Evolutionary conservation across 2,888 invertebrate species (phyloP), one percentile per base, ranked within the genome.

Genomic region (Gastracanthus pulcherrimus): DNA sequence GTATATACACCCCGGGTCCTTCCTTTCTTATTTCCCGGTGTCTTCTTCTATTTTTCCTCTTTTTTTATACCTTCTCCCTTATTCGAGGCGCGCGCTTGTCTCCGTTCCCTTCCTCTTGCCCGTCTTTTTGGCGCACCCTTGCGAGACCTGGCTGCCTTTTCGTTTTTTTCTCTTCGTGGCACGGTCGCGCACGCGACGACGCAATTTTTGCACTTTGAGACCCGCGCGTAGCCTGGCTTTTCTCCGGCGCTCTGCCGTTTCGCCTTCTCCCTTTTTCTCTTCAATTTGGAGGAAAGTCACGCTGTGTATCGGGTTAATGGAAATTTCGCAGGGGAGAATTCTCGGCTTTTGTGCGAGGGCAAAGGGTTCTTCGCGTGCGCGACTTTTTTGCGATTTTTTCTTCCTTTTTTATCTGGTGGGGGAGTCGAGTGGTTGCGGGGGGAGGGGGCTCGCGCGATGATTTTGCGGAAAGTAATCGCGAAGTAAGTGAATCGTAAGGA

Each of bases 191-290:
- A 19, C 38, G 64, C 41, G 74, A 64, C 64, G 60, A 62, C 69
- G 74, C 55, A 67, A 80, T 80, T 80, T 80, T 69, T 80, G 80
- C 74, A 69, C 80, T 74, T 48, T 62, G 69, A 67, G 66, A 13
- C 38, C 66, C 66, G n/a, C 23, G 7, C 23, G 41, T 19, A 31
- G 55, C 62, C 72, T n/a, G 60, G 9, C 36, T 69, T 62, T 45
- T n/a, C 41, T 70, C 13, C 66, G 5, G 3, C 31, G 7, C n/a
- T 51, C 48, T 19, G 36, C 31, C 41, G 34, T 4, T 34, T 36
- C 36, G 23, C 19, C 58, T 51, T 26, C 60, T 62, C 70, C 9
- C 64, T 34, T 36, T 38, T 64, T 31, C 34, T 64, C 31, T 9
- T 41, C 72, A 64, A 77, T 81, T 72, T 66, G 23, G 60, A 2